A percentile compares a stretch with the other conserved stretches of the same genome.
phyloP scores from a whole-genome alignment of 2,888 invertebrate genomes.

The Steinernema hermaphroditum region DNA sequence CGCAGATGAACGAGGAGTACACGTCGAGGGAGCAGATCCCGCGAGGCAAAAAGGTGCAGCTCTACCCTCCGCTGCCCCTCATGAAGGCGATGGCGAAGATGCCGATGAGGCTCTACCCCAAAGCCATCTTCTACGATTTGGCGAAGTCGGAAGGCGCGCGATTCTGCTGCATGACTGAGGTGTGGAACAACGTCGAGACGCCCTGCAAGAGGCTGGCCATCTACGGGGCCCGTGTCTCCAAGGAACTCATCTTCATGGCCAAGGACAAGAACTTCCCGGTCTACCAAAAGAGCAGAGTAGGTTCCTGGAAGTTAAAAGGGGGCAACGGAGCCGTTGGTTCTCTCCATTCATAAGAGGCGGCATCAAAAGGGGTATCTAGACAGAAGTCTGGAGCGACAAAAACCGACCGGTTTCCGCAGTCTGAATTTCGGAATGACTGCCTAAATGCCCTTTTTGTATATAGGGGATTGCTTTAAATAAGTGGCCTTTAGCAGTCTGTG shows the following conservation, averaged over 20 bases:
- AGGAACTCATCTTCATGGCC: not conserved
- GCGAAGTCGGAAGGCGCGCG: too few species aligned
- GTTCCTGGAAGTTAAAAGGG: too few species aligned
- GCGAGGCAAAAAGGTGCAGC: not conserved
- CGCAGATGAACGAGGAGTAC: not conserved
- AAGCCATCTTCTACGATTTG: not conserved
- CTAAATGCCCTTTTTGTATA: too few species aligned
- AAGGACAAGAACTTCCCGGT: slow-evolving; percentile 7
- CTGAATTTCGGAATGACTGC: too few species aligned
- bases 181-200: not conserved
- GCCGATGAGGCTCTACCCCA: not conserved
- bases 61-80: not conserved
- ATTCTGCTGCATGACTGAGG: too few species aligned
- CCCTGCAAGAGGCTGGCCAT: not conserved
- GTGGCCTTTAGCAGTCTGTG: too few species aligned
- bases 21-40: not conserved
- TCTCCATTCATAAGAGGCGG: too few species aligned
- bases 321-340: too few species aligned
- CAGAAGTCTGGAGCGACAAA: too few species aligned
- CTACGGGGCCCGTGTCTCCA: not conserved
- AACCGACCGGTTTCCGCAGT: too few species aligned
- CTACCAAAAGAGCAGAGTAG: not conserved
- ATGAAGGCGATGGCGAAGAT: not conserved
- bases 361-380: too few species aligned
- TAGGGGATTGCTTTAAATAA: too few species aligned